Percentiles rank a stretch among this genome's conserved stretches.
Conservation (phyloP, 2,113 vertebrate genomes). For the Scalopus aquaticus region DNA sequence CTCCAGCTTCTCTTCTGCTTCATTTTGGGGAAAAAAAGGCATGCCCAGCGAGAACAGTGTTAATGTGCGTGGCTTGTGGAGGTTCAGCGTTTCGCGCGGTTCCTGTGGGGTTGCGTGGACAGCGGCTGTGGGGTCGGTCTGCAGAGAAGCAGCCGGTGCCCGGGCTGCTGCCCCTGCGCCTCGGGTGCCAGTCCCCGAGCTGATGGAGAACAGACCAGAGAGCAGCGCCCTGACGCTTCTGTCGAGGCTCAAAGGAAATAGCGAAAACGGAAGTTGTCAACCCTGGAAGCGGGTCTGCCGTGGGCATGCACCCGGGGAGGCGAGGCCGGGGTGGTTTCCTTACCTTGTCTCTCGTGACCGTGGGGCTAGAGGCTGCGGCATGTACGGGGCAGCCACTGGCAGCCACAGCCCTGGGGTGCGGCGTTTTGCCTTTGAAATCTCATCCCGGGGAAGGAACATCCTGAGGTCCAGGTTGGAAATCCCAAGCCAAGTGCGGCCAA, state of each 20-base stretch:
- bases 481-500: neutral
- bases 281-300: neutral
- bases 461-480: accelerated
- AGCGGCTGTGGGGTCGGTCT: conserved; percentile 49
- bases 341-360: neutral
- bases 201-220: neutral
- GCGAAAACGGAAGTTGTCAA: conserved; percentile 51
- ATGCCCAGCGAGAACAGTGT: neutral
- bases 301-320: neutral
- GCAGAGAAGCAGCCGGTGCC: too few species aligned
- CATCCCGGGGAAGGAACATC: neutral
- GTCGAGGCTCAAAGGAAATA: conserved; percentile 38
- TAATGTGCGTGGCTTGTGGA: neutral
- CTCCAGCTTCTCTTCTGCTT: conserved; percentile 31
- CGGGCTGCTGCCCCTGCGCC: too few species aligned
- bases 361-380: neutral
- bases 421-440: neutral
- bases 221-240: neutral
- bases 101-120: conserved; percentile 51
- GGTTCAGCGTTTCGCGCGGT: neutral
- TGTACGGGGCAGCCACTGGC: neutral
- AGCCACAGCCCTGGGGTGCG: neutral
- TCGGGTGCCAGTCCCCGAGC: conserved; percentile 46
- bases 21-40: conserved; percentile 28
- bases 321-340: neutral